phyloP scores from a whole-genome alignment of 2,797 vertebrate species.

The Molossus molossus region DNA sequence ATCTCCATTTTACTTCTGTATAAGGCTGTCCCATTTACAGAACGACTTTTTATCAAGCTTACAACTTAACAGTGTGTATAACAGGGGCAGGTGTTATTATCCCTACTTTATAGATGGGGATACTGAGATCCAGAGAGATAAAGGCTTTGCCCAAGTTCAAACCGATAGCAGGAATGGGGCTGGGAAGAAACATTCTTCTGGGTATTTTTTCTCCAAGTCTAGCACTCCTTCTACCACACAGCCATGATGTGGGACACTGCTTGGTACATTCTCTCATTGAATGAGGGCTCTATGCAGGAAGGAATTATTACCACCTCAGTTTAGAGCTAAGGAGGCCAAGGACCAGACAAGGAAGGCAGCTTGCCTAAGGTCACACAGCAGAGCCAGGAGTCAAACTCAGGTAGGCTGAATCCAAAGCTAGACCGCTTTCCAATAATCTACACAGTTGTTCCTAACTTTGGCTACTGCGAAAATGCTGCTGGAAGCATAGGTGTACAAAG shows the following conservation, averaged over 20 bases:
- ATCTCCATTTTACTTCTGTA: conserved; percentile 50
- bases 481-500: not conserved
- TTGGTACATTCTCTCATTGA: not conserved
- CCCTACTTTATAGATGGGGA: not conserved
- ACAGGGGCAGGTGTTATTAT: not conserved
- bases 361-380: not conserved
- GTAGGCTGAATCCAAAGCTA: not conserved
- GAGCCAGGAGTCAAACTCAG: not conserved
- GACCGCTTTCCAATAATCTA: not conserved
- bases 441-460: not conserved
- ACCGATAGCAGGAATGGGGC: not conserved
- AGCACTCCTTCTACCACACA: not conserved
- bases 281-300: not conserved
- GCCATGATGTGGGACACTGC: not conserved
- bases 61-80: not conserved
- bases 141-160: not conserved
- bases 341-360: not conserved
- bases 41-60: not conserved
- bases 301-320: not conserved
- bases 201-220: not conserved
- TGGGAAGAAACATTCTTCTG: not conserved
- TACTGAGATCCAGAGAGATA: not conserved
- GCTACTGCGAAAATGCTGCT: not conserved
- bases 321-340: not conserved
- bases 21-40: not conserved